phyloP scores from a whole-genome alignment of 2,888 invertebrate genomes.

The Ectemnius continuus region DNA sequence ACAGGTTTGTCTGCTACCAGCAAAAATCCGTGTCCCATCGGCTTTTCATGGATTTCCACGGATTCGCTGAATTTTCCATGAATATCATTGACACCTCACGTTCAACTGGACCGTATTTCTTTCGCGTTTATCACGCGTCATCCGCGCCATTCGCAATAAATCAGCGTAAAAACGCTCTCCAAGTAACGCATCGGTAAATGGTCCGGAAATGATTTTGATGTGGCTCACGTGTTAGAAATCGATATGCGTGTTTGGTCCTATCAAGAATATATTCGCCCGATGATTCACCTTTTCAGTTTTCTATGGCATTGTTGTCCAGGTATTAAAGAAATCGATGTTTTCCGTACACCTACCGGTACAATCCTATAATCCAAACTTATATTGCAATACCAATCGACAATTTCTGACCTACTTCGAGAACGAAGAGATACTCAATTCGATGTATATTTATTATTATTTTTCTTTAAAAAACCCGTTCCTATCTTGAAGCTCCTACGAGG shows the following conservation, averaged over 20 bases:
- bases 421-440: too few species aligned
- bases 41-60: neutral
- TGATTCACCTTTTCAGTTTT: conserved; percentile 32
- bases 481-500: too few species aligned
- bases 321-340: too few species aligned
- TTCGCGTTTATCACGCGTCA: neutral
- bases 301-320: neutral
- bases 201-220: conserved; percentile 42
- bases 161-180: conserved; percentile 25
- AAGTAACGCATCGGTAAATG: conserved; percentile 50
- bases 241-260: conserved; percentile 24
- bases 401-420: too few species aligned
- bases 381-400: too few species aligned
- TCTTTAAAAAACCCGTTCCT: too few species aligned
- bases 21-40: too few species aligned
- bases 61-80: neutral
- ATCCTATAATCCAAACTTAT: too few species aligned
- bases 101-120: neutral
- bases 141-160: conserved; percentile 14
- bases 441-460: too few species aligned
- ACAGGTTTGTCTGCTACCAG: too few species aligned
- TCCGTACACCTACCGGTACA: too few species aligned
- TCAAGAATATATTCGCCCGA: conserved; percentile 23
- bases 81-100: neutral
- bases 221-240: conserved; percentile 14